Conservation (phyloP, 2,888 invertebrate genomes). For the Drosophila nigricruria region DNA sequence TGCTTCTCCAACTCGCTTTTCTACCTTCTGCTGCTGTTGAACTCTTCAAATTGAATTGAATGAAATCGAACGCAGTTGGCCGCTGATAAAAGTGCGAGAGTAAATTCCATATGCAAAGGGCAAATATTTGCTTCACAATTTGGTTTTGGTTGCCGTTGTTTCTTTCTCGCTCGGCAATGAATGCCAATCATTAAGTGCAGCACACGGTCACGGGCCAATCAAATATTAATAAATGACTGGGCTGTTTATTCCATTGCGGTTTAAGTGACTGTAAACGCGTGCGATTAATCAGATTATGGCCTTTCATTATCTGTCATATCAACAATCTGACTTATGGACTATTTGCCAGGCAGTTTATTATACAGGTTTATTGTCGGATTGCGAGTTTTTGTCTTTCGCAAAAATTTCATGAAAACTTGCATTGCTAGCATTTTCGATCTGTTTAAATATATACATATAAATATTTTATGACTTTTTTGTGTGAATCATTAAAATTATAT, state of each 20-base stretch:
- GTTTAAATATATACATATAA: not conserved
- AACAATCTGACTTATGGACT: constrained; percentile 22
- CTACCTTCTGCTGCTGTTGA: constrained; percentile 25
- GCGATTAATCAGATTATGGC: constrained; percentile 48
- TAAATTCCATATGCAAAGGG: constrained; percentile 45
- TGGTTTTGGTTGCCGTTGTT: not conserved
- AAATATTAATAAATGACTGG: constrained; percentile 49
- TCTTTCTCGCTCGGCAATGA: not conserved
- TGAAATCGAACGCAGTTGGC: constrained; percentile 59
- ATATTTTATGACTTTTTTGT: not conserved
- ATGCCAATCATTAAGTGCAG: constrained; percentile 49
- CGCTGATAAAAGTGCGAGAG: constrained; percentile 7
- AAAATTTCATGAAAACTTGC: not conserved
- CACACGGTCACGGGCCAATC: constrained; percentile 36
- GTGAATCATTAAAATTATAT: not conserved
- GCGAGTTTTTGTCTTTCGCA: not conserved
- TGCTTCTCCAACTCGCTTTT: constrained; percentile 46
- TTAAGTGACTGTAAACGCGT: constrained; percentile 39
- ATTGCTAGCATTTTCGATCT: not conserved
- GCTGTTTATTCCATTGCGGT: constrained; percentile 35
- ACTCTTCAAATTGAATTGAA: constrained; percentile 64
- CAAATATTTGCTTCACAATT: constrained; percentile 56
- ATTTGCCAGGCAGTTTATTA: constrained; percentile 9
- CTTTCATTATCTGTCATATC: constrained; percentile 29
- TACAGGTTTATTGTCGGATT: not conserved